Base-by-base conservation (phyloP, 2,888 invertebrate species). In the Noctua comes region DNA sequence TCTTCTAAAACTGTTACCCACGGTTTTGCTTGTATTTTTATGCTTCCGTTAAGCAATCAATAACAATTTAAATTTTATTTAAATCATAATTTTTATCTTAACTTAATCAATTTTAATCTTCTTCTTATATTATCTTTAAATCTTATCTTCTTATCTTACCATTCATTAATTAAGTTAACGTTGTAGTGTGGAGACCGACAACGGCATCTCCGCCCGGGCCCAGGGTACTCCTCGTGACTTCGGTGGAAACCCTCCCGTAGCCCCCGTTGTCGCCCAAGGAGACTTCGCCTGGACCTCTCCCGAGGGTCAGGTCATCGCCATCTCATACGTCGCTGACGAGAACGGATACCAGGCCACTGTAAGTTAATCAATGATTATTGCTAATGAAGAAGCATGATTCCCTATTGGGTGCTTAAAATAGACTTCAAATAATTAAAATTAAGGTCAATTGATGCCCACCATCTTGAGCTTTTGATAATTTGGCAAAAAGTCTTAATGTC, bases 331-430 rank as follows among this genome's bases (percentile, higher is more conserved):
- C 78, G 98, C 98, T 85, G 97, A 98, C 89, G 98, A 98, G 92
- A 97, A 97, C 83, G 98, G 98, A 80, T 98, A 97, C 97, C 97
- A 97, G 86, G 97, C 98, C 40, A 94, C 96, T 91, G 98, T 95
- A 73, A 75, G 75, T 75, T 21, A 21, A 31, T 74, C 13, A 54
- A 65, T 36, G 11, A 54, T 48, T 27, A 27, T 31, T 62, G 21
- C 13, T 18, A 24, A 31, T 27, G 3, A 68, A 46, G 8, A 59
- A 59, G 3, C 10, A 40, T 54, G 10, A 57, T 46, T 64, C 8
- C 43, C 1, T 18, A n/a, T 24, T 40, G 1, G 24, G 24, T 3
- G 16, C 54, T 64, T 59, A 68, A 71, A 71, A 64, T 46, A 40
- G 46, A 54, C 54, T 66, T 40, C 6, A 66, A 65, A 46, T 31